Percentiles rank a stretch among this genome's conserved stretches.
phyloP scores from a whole-genome alignment of 2,888 invertebrate genomes.

The Monoplex corrugatus region DNA sequence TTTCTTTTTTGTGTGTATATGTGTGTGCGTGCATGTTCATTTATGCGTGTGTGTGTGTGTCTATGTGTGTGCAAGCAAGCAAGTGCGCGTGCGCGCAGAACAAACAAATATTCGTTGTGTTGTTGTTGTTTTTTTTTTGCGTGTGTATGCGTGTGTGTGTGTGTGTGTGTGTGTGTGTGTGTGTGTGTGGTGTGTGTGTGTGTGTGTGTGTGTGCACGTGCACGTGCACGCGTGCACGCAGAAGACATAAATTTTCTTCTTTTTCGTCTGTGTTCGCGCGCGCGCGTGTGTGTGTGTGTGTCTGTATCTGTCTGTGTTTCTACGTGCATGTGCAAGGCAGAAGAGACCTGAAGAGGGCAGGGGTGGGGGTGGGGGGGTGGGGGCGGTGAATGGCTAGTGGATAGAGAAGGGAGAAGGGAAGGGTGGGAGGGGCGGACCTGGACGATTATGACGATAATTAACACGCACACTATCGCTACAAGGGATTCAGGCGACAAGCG shows the following conservation, averaged over 20 bases:
- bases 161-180: too few species aligned
- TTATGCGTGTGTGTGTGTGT: background rate
- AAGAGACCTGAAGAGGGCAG: too few species aligned
- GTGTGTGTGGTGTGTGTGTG: background rate
- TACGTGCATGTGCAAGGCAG: background rate
- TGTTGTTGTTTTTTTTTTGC: too few species aligned
- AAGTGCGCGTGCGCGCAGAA: too few species aligned
- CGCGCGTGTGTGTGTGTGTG: too few species aligned
- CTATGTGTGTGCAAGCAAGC: too few species aligned
- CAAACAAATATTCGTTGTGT: too few species aligned
- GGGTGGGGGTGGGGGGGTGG: background rate
- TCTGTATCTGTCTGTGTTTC: background rate
- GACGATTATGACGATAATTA: conserved; percentile 46
- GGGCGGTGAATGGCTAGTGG: background rate
- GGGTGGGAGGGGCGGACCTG: conserved; percentile 32
- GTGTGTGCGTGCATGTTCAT: background rate
- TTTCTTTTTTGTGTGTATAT: background rate
- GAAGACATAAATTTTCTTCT: too few species aligned
- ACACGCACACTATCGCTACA: conserved; percentile 34
- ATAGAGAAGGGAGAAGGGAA: background rate
- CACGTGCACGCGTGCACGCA: too few species aligned
- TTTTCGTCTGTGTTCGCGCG: too few species aligned
- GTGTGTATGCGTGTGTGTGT: too few species aligned
- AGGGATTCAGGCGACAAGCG: background rate
- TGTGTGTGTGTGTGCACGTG: background rate